Evolutionary conservation across 1,140 invertebrate genomes (phyloP).

Genomic region (Babylonia areolata): DNA sequence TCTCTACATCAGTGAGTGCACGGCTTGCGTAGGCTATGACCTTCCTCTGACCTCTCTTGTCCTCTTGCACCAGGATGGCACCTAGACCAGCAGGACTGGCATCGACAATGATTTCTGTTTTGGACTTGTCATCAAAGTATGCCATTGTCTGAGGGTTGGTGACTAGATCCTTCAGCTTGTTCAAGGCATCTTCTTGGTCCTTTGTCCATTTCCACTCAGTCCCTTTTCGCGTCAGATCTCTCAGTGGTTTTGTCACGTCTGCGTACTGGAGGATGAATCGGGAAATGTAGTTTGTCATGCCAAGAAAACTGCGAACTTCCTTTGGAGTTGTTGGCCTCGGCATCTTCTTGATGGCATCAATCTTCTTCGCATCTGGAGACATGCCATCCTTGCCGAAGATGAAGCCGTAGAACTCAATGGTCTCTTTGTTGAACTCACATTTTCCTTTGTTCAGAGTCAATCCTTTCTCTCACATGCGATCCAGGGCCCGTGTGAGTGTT

Average conservation of each 20-base stretch:
- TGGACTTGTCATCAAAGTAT: not conserved
- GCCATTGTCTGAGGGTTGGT: not conserved
- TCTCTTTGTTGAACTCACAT: conserved; percentile 29
- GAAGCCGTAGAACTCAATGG: not conserved
- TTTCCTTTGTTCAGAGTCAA: conserved; percentile 36
- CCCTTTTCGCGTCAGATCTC: not conserved
- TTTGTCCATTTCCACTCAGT: not conserved
- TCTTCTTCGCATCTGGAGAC: not conserved
- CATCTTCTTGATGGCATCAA: not conserved
- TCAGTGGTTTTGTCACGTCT: not conserved
- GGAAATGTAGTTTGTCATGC: conserved; percentile 1
- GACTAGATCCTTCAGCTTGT: not conserved
- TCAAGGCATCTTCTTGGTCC: not conserved
- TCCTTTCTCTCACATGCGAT: conserved; percentile 12
- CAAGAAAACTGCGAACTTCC: conserved; percentile 5
- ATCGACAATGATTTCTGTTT: conserved; percentile 6
- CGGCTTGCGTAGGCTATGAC: conserved; percentile 14
- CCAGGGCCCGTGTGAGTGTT: conserved; percentile 25
- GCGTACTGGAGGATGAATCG: not conserved
- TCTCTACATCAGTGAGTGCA: conserved; percentile 14
- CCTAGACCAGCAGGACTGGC: not conserved
- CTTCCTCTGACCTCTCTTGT: not conserved
- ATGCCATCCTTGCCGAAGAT: not conserved
- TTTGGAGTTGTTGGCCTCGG: not conserved
- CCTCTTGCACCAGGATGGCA: not conserved